These are phyloP conservation scores for Benthochromis sp. DNA, from an alignment of 2,113 vertebrate genomes.

Conservation along the genomic window DNA sequence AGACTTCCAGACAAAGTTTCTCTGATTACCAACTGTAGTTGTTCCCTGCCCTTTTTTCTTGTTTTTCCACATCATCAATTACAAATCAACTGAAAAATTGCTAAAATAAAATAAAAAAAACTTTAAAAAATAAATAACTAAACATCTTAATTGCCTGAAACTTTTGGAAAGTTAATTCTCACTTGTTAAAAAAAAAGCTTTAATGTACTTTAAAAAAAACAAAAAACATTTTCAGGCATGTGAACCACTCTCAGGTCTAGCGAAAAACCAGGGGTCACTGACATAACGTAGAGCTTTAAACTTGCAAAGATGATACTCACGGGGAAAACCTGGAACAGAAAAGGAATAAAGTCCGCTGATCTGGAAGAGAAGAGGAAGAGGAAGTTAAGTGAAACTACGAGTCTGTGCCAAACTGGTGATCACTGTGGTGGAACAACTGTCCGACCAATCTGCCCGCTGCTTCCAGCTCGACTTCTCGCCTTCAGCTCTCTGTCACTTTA, in stretches of 20 bases:
- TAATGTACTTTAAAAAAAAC: not conserved
- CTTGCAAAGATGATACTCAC: conserved; percentile 70
- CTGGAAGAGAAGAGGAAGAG: conserved; percentile 54
- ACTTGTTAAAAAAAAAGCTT: not conserved
- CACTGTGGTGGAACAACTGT: conserved; percentile 18
- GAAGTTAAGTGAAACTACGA: not conserved
- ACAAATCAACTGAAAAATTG: not conserved
- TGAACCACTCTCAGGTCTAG: not conserved
- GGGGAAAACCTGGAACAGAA: conserved; percentile 80
- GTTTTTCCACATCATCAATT: not conserved
- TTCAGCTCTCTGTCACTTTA: conserved; percentile 58
- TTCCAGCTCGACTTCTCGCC: conserved; percentile 17
- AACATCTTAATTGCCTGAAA: not conserved
- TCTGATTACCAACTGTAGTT: not conserved
- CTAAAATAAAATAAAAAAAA: fast-evolving
- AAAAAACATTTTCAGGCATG: not conserved
- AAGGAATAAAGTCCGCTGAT: conserved; percentile 82
- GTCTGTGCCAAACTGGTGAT: conserved; percentile 6
- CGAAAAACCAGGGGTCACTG: not conserved
- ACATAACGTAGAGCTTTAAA: not conserved
- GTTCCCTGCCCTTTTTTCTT: not conserved
- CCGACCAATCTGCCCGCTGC: conserved; percentile 24
- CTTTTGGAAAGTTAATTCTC: not conserved
- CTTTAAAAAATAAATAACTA: not conserved
- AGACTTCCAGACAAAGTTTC: not conserved